Evolutionary conservation across 1,140 invertebrate genomes (phyloP).

Genomic region (Leptopilina boulardi): DNA sequence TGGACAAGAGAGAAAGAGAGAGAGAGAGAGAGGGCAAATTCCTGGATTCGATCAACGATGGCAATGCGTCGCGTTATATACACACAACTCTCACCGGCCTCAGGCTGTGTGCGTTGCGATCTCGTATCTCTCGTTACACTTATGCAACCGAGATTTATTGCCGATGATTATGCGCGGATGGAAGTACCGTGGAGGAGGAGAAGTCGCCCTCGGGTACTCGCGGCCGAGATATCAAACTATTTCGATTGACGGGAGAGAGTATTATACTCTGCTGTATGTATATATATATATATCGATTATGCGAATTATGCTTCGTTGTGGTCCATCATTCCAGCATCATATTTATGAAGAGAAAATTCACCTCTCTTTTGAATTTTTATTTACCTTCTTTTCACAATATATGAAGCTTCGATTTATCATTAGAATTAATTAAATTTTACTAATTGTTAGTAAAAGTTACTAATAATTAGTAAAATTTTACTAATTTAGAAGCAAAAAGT

Average conservation of each 20-base stretch:
- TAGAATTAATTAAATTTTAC: too few species aligned
- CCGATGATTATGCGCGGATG: slow-evolving; percentile 71
- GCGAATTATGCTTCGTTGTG: slow-evolving; percentile 48
- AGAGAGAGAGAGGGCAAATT: slow-evolving; percentile 35
- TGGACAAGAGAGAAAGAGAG: slow-evolving; percentile 36
- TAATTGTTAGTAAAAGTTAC: too few species aligned
- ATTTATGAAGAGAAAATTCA: neutral
- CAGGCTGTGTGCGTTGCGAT: slow-evolving; percentile 75
- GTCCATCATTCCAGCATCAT: neutral
- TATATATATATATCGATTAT: slow-evolving; percentile 51
- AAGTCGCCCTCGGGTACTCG: slow-evolving; percentile 60
- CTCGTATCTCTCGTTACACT: slow-evolving; percentile 76
- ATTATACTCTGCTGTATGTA: slow-evolving; percentile 47
- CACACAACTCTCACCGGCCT: slow-evolving; percentile 52
- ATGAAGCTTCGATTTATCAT: neutral
- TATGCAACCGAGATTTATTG: slow-evolving; percentile 77
- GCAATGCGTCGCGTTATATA: slow-evolving; percentile 34
- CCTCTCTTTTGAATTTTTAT: neutral
- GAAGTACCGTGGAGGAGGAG: slow-evolving; percentile 65
- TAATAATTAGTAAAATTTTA: too few species aligned
- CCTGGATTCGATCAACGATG: slow-evolving; percentile 34
- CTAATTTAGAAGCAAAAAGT: too few species aligned
- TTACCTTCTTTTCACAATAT: neutral
- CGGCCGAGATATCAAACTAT: slow-evolving; percentile 62
- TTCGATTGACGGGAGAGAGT: slow-evolving; percentile 66